A percentile compares a stretch with the other conserved stretches of the same genome.
Conservation (phyloP, 2,888 invertebrate species). For the Agriopis aurantiaria region DNA sequence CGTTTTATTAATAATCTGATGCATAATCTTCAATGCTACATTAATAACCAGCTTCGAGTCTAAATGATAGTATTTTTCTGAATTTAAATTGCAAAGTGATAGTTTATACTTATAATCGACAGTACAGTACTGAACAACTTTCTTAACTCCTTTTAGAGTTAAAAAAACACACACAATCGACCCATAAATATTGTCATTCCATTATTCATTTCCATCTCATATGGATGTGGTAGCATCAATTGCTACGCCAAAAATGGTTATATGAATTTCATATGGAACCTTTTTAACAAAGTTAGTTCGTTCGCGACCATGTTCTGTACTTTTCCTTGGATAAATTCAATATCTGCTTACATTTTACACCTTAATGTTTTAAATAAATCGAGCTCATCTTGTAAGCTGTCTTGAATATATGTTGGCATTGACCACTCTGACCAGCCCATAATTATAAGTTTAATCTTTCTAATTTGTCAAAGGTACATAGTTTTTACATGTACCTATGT, state of each 20-base stretch:
- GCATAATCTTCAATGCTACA: conserved; percentile 23
- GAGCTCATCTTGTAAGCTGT: background rate
- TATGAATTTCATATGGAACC: background rate
- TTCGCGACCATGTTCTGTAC: background rate
- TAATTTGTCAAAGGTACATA: background rate
- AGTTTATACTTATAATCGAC: background rate
- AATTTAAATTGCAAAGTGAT: conserved; percentile 12
- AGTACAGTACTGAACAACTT: background rate
- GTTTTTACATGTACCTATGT: background rate
- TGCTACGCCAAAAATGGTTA: conserved; percentile 9
- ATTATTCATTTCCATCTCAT: conserved; percentile 21
- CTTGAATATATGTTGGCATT: background rate
- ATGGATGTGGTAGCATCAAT: conserved; percentile 6
- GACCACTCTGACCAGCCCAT: background rate
- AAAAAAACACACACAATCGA: conserved; percentile 15
- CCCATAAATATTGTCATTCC: conserved; percentile 24
- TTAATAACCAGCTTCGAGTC: conserved; percentile 25
- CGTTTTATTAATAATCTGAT: conserved; percentile 43
- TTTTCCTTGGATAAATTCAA: background rate
- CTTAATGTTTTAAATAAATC: background rate
- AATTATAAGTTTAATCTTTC: background rate
- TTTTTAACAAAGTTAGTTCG: background rate
- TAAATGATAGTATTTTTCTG: conserved; percentile 20
- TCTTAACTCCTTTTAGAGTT: conserved; percentile 1
- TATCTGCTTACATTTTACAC: background rate